Evolutionary conservation across 2,888 invertebrate species (phyloP), one percentile per base, ranked within the genome.

Genomic region (Leptinotarsa peninsularis): DNA sequence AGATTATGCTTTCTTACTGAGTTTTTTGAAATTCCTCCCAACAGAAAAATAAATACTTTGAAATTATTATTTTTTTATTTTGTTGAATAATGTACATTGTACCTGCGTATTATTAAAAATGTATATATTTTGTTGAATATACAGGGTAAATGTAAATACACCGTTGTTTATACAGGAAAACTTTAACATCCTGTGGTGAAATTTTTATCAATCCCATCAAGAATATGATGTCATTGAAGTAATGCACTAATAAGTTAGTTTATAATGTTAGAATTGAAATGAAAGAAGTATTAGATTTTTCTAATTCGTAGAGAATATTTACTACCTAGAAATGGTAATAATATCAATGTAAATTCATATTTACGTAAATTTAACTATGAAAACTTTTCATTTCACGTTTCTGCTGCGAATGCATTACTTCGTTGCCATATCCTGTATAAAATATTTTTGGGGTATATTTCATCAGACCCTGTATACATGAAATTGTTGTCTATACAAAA

Each of bases 61-160:
- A 72, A 63, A 58, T 72, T 23, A 18, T 66, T 66, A 49, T 49
- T 27, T n/a, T 67, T 74, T 71, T 49, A 50, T 66, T 63, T 69
- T 72, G 52, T 66, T 69, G 56, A 7, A 50, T 58, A 72, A 73
- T 70, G 58, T 70, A 77, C 72, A 27, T 23, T 58, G 78, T 79
- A 79, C 79, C 79, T 79, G 79, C 68, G 52, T 77, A 69, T 78
- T 73, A 67, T 68, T 23, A 66, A 66, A 69, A 76, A 52, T 80
- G 80, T 81, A 81, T 72, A 82, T 80, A 80, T 79, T 82, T 77
- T 80, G 79, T 81, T 80, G 76, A 72, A 49, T 75, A 70, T 78
- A 68, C 74, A 73, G 66, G 67, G 54, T 49, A 58, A 21, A 69
- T 15, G 58, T 43, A 52, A 56, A 67, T 43, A 21, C 49, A 67